phyloP scores from a whole-genome alignment of 2,113 vertebrate genomes.

The Chamaea fasciata region DNA sequence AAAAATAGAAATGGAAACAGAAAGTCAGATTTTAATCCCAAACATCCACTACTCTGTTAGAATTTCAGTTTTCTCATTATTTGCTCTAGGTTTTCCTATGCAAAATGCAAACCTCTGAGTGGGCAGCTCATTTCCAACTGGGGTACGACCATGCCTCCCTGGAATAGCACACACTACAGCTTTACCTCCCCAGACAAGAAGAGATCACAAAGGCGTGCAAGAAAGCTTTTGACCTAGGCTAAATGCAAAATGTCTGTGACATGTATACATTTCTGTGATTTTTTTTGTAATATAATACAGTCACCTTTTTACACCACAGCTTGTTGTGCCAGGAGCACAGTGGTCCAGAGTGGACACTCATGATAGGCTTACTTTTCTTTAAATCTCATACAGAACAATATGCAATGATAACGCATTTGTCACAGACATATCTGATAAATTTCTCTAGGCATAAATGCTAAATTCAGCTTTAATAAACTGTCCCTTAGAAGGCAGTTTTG shows the following conservation, averaged over 20 bases:
- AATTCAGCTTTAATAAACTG: not conserved
- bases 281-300: not conserved
- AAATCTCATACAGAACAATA: not conserved
- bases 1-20: not conserved
- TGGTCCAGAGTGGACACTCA: too few species aligned
- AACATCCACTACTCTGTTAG: not conserved
- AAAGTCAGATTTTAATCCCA: not conserved
- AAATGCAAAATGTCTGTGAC: not conserved
- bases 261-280: not conserved
- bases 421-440: not conserved
- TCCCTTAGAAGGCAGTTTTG: not conserved
- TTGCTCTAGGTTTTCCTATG: not conserved
- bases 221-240: not conserved
- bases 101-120: not conserved
- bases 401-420: not conserved
- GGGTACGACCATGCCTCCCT: not conserved
- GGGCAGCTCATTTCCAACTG: not conserved
- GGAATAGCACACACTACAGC: not conserved
- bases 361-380: rapidly evolving
- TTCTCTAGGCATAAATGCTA: not conserved
- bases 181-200: not conserved
- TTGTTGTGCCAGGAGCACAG: not conserved
- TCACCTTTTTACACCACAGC: not conserved
- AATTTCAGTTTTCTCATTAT: not conserved
- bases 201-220: not conserved